Conservation (phyloP, 2,888 invertebrate species). For the Yponomeuta cagnagella region DNA sequence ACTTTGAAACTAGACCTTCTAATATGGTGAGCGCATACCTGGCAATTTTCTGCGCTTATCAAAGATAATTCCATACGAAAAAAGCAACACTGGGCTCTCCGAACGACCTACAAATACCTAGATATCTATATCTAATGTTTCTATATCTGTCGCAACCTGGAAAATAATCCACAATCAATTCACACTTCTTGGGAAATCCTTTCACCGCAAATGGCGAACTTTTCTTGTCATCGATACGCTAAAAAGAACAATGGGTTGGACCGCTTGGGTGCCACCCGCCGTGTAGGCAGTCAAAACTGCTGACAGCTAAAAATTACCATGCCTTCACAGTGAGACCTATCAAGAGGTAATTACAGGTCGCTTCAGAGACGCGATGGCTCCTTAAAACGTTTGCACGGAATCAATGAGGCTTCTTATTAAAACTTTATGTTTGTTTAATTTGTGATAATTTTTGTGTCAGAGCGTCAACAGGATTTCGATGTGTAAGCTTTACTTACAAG, state of each 20-base stretch:
- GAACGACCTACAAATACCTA: too few species aligned
- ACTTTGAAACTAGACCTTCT: too few species aligned
- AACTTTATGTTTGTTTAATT: slow-evolving; percentile 31
- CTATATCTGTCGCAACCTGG: too few species aligned
- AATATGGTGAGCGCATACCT: too few species aligned
- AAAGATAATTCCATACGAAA: too few species aligned
- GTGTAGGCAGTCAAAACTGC: slow-evolving; percentile 37
- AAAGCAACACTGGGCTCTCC: too few species aligned
- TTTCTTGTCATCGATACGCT: neutral
- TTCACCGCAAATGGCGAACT: too few species aligned
- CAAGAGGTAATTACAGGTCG: slow-evolving; percentile 48
- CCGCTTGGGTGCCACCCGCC: slow-evolving; percentile 17
- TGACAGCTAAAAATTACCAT: slow-evolving; percentile 50
- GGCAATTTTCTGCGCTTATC: too few species aligned
- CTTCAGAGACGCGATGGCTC: slow-evolving; percentile 35
- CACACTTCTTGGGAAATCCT: too few species aligned
- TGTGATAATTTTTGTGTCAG: slow-evolving; percentile 8
- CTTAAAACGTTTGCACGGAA: slow-evolving; percentile 33
- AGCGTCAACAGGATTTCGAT: neutral
- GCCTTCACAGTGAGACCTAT: slow-evolving; percentile 41
- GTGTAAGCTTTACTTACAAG: neutral
- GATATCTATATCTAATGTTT: too few species aligned
- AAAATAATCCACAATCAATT: too few species aligned
- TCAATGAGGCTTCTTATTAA: slow-evolving; percentile 37
- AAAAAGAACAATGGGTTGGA: neutral